Conservation (phyloP, 2,888 invertebrate genomes). For the Lingula anatina region DNA sequence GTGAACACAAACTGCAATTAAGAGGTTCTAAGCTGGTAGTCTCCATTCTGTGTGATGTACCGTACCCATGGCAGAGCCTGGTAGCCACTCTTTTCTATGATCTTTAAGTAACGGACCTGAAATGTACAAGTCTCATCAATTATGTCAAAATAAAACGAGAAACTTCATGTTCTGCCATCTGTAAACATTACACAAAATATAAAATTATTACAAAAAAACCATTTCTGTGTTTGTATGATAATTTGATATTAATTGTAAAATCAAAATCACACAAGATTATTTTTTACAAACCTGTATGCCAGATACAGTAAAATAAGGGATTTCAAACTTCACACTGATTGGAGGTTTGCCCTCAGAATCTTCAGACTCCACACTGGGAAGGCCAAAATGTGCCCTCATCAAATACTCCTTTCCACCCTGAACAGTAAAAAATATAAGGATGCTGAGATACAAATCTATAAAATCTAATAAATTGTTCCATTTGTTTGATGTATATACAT, state of each 20-base stretch:
- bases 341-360: constrained; percentile 94
- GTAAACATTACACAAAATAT: no score
- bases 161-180: neutral
- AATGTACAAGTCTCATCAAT: no score
- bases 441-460: no score
- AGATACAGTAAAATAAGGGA: constrained; percentile 97
- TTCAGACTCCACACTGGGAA: constrained; percentile 92
- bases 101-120: constrained; percentile 84
- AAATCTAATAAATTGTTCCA: no score
- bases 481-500: no score
- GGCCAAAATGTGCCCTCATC: constrained; percentile 95
- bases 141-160: neutral
- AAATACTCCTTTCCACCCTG: constrained; percentile 94
- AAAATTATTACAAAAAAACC: no score
- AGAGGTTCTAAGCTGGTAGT: constrained; percentile 93
- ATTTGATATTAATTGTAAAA: no score
- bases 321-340: constrained; percentile 98
- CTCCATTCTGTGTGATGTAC: constrained; percentile 99
- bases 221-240: no score
- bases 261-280: no score
- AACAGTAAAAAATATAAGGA: no score
- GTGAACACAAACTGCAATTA: no score
- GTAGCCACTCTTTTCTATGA: constrained; percentile 98
- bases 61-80: constrained; percentile 98
- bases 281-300: constrained; percentile 99